Evolutionary conservation across 2,888 invertebrate genomes (phyloP), one percentile per base, ranked within the genome.

Genomic region (Zaprionus bogoriensis): DNA sequence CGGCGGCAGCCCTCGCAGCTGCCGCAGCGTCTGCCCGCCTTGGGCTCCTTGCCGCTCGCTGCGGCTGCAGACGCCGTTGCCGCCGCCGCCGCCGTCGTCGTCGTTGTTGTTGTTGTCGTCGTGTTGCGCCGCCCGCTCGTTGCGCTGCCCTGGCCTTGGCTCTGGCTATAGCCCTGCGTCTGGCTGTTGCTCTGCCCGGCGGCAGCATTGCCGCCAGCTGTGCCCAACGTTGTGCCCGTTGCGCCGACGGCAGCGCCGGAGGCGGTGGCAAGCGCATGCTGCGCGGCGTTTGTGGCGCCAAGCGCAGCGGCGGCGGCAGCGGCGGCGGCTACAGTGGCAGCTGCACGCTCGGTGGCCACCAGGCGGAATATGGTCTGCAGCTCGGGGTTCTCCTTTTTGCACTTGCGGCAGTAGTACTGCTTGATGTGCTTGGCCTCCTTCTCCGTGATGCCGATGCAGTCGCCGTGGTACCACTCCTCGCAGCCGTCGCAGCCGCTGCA

Each of bases 381-480:
- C 3, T 94, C 94, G 0, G 97, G 94, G 90, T 97, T 96, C 87
- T 96, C 96, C 79, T 96, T 95, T 74, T 94, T 93, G 83, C 97
- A 97, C 42, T 94, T 94, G 79, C 95, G 94, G 90, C 99, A 99
- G 89, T 96, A 98, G 88, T 98, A 99, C 77, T 96, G 96, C 87
- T 97, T 96, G 57, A 99, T 99, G 74, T 95, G 94, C 87, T 97
- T 97, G 0, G 99, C 96, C 89, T 98, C 97, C 77, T 96, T 94
- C 89, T 98, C 97, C 0, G 97, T 98, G 73, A 99, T 97, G 78
- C 96, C 96, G 72, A 99, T 98, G 90, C 99, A 99, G 88, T 98
- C 98, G 1, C 99, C 99, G 88, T 99, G 99, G 89, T 98, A 99
- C 99, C 99, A 99, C 91, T 99, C 98, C 90, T 99, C 98, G 89